phyloP scores from a whole-genome alignment of 1,140 invertebrate species.

The Camponotus pennsylvanicus region DNA sequence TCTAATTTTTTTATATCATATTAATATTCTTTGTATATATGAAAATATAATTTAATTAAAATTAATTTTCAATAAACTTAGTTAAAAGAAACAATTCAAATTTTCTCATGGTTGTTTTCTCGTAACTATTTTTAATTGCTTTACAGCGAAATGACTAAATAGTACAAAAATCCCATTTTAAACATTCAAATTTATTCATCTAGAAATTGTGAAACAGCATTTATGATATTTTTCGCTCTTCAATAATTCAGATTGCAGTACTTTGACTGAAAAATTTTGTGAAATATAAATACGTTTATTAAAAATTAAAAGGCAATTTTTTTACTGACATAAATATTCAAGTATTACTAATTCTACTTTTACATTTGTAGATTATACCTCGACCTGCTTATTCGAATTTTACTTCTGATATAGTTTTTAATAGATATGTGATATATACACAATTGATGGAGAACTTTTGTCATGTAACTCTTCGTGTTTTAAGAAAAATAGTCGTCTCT shows the following conservation, averaged over 20 bases:
- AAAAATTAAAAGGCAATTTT: background rate
- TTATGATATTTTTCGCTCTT: background rate
- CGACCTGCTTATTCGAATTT: background rate
- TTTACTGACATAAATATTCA: background rate
- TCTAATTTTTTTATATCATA: background rate
- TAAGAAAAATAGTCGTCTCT: background rate
- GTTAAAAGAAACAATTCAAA: background rate
- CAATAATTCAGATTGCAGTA: background rate
- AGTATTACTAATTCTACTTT: slow-evolving; percentile 16
- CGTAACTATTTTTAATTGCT: too few relatives aligned
- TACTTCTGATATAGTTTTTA: slow-evolving; percentile 7
- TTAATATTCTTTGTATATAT: background rate
- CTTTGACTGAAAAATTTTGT: background rate
- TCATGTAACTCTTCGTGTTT: background rate
- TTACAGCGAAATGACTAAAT: background rate
- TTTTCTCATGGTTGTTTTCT: background rate
- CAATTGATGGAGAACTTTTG: background rate
- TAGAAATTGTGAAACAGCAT: background rate
- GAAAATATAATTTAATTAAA: background rate
- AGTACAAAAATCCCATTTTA: background rate
- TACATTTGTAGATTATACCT: background rate
- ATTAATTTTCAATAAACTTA: background rate
- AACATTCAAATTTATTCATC: background rate
- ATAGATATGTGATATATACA: background rate
- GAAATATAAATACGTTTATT: background rate